phyloP scores from a whole-genome alignment of 2,888 invertebrate species.

The Tolmerus cingulatus region DNA sequence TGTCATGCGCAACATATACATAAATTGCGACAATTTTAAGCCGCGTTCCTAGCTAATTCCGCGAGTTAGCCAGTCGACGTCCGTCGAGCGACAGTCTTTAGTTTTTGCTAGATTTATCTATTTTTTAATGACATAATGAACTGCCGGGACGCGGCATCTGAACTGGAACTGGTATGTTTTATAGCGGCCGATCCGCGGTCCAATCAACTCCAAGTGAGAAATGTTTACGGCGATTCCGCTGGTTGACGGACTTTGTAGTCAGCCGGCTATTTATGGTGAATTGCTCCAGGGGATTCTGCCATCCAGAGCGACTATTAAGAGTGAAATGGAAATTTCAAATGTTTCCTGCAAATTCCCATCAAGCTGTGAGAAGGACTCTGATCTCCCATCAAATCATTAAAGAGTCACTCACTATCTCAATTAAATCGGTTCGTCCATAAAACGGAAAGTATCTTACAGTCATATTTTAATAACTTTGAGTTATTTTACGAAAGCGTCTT shows the following conservation, averaged over 20 bases:
- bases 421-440: background rate
- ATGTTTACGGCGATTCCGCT: background rate
- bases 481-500: background rate
- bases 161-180: background rate
- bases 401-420: background rate
- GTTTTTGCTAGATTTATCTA: background rate
- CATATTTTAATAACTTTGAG: background rate
- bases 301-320: background rate
- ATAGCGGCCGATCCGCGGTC: background rate
- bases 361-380: background rate
- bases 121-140: constrained; percentile 16
- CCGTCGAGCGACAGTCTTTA: background rate
- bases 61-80: background rate
- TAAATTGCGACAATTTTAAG: constrained; percentile 1
- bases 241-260: background rate
- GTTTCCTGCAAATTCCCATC: background rate
- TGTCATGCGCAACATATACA: background rate
- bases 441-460: background rate
- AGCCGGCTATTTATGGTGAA: background rate
- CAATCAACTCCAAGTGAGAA: background rate
- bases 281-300: background rate
- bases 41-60: background rate
- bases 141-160: background rate
- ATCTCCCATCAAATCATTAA: background rate
- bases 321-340: background rate